Evolutionary conservation across 1,140 invertebrate species (phyloP).

Genomic region (Nasonia giraulti): DNA sequence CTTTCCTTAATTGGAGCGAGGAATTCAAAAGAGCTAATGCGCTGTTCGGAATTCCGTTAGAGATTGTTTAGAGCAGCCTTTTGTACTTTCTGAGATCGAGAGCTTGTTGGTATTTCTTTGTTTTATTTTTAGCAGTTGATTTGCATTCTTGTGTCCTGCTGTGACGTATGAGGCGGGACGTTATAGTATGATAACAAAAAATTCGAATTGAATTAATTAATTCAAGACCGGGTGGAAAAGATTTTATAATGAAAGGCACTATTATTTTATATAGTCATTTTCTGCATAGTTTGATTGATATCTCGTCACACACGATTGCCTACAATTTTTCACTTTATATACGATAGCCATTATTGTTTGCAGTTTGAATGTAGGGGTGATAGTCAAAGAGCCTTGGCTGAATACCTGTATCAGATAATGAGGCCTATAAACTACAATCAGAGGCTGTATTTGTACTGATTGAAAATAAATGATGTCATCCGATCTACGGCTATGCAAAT

Average conservation of each 20-base stretch:
- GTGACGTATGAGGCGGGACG: neutral
- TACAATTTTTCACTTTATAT: too few species aligned
- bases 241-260: neutral
- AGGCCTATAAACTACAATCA: too few species aligned
- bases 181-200: neutral
- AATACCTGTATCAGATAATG: neutral
- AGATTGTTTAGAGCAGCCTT: neutral
- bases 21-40: neutral
- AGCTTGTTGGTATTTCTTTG: neutral
- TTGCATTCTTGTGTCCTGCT: neutral
- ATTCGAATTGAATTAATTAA: neutral
- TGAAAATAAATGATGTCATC: neutral
- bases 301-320: too few species aligned
- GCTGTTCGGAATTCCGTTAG: neutral
- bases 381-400: neutral
- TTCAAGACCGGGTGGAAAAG: neutral
- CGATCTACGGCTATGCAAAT: neutral
- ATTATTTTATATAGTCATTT: neutral
- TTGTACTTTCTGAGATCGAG: neutral
- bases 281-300: neutral
- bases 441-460: too few species aligned
- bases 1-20: constrained; percentile 3
- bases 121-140: neutral
- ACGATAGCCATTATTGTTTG: neutral
- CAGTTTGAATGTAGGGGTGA: neutral